phyloP scores from a whole-genome alignment of 2,113 vertebrate species.

The Rhynchopsitta pachyrhyncha region DNA sequence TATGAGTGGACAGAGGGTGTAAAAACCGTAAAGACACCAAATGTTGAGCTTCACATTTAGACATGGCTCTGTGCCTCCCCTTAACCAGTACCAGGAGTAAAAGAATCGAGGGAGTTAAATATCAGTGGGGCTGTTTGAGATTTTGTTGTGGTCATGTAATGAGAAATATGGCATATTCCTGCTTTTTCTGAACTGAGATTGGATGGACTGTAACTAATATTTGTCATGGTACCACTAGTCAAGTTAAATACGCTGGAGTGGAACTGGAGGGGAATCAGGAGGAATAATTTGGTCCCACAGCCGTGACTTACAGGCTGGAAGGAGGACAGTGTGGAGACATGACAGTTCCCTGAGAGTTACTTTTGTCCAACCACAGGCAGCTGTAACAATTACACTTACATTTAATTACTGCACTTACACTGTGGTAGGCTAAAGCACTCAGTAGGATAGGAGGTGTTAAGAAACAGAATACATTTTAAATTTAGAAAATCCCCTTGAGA shows the following conservation, averaged over 20 bases:
- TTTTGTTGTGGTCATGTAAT: neutral
- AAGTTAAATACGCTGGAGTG: neutral
- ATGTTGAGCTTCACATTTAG: neutral
- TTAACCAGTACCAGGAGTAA: neutral
- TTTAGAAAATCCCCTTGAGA: conserved; percentile 66
- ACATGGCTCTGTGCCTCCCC: neutral
- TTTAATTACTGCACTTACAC: conserved; percentile 47
- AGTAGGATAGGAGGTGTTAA: conserved; percentile 31
- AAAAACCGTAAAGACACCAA: neutral
- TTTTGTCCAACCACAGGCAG: neutral
- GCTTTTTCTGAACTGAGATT: conserved; percentile 2
- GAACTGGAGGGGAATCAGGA: neutral
- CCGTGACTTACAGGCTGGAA: neutral
- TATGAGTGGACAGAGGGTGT: neutral
- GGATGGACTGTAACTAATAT: neutral
- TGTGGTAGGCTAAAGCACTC: conserved; percentile 19
- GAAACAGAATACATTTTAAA: conserved; percentile 45
- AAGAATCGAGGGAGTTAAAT: neutral
- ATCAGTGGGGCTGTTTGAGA: neutral
- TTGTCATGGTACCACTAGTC: neutral
- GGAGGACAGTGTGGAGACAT: neutral
- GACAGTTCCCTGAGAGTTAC: neutral
- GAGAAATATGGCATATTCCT: neutral
- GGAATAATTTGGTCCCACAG: neutral
- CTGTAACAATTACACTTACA: conserved; percentile 41